These are phyloP conservation scores for Archips xylosteana DNA, from an alignment of 2,888 invertebrate species.

Conservation along the genomic window DNA sequence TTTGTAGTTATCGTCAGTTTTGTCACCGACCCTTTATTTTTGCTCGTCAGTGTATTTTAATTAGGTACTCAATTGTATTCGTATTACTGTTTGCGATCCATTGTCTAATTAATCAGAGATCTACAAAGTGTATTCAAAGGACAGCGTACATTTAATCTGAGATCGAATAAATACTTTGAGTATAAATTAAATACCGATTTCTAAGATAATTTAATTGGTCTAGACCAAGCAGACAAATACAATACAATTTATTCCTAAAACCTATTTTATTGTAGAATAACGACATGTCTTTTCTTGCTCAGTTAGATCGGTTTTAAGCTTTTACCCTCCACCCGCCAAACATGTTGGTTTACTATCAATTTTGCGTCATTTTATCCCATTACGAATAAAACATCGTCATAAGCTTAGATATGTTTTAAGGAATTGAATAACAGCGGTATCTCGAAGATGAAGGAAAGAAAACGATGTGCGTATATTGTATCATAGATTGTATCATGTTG, in stretches of 20 bases:
- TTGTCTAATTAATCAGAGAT: not conserved
- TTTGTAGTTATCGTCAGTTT: too few relatives aligned
- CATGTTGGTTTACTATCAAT: slow-evolving; percentile 74
- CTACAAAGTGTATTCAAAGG: not conserved
- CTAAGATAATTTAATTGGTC: not conserved
- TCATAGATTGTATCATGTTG: not conserved
- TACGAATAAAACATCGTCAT: slow-evolving; percentile 59
- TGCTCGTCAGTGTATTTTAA: too few relatives aligned
- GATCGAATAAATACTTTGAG: not conserved
- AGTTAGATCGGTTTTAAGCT: slow-evolving; percentile 56
- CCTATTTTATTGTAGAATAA: not conserved
- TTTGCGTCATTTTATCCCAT: slow-evolving; percentile 72
- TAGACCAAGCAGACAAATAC: not conserved
- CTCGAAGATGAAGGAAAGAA: not conserved
- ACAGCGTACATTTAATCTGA: not conserved
- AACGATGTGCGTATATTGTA: not conserved
- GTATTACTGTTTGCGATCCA: not conserved
- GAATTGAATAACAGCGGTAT: slow-evolving; percentile 14
- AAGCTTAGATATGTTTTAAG: slow-evolving; percentile 45
- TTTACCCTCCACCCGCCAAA: slow-evolving; percentile 66
- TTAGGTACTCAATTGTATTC: not conserved
- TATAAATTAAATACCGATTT: not conserved
- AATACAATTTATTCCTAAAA: not conserved
- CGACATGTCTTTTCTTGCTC: slow-evolving; percentile 52
- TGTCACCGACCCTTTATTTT: too few relatives aligned